A percentile compares a stretch with the other conserved stretches of the same genome.
These are phyloP conservation scores for Heliocidaris erythrogramma DNA, from an alignment of 35 echinoderm and acorn worm species.

Conservation along the genomic window DNA sequence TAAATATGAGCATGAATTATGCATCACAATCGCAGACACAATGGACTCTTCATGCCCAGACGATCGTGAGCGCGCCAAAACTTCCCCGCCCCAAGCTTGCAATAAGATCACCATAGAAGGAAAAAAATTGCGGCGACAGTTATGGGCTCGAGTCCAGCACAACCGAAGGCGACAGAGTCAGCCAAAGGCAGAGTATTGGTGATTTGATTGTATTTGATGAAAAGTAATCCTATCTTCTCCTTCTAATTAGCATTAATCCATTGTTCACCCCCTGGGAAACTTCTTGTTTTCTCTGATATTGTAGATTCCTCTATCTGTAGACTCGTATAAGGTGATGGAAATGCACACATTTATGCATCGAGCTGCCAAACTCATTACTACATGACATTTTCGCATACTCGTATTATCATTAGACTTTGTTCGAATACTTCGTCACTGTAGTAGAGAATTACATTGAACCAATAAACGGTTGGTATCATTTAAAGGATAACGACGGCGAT, in stretches of 20 bases:
- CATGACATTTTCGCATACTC: not conserved
- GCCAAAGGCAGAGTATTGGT: not conserved
- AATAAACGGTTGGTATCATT: too few species aligned
- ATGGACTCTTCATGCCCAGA: not conserved
- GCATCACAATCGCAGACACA: not conserved
- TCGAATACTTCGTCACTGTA: too few species aligned
- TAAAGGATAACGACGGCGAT: too few species aligned
- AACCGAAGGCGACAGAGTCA: not conserved
- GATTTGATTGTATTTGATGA: constrained; percentile 9
- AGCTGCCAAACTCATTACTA: not conserved
- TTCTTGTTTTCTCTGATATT: too few species aligned
- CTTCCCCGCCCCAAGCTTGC: not conserved
- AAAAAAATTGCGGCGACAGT: not conserved
- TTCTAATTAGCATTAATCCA: not conserved
- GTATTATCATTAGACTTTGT: not conserved
- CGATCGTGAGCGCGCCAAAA: not conserved
- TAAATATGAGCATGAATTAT: not conserved
- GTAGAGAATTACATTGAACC: too few species aligned
- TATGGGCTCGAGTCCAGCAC: not conserved
- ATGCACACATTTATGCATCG: not conserved
- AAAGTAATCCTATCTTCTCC: not conserved
- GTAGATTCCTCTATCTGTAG: too few species aligned
- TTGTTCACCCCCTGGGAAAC: not conserved
- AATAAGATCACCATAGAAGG: not conserved
- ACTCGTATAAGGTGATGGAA: not conserved